Conservation (phyloP, 2,113 vertebrate species). For the Trichomycterus rosablanca region DNA sequence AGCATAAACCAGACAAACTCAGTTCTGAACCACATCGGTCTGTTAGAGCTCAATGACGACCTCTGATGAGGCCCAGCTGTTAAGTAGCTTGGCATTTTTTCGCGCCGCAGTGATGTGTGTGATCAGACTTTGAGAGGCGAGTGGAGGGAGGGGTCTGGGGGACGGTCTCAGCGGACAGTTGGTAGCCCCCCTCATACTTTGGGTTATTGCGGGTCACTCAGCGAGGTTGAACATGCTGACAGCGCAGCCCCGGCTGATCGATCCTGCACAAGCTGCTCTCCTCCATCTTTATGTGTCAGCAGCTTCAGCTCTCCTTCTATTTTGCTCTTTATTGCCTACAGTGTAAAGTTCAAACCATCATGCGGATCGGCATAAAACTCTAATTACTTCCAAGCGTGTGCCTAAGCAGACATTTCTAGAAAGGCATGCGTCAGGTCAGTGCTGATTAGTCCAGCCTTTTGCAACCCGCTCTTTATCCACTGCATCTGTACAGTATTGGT, state of each 20-base stretch:
- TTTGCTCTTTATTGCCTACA: not conserved
- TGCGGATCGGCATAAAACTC: constrained; percentile 10
- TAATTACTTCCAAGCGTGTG: not conserved
- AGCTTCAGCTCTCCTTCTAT: constrained; percentile 16
- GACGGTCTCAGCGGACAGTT: not conserved
- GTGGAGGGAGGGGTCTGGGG: too few relatives aligned
- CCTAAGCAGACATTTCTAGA: constrained; percentile 10
- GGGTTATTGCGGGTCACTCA: constrained; percentile 9
- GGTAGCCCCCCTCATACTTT: not conserved
- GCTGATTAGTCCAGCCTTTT: not conserved
- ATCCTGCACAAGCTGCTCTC: constrained; percentile 11
- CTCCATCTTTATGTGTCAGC: not conserved
- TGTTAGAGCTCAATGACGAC: too few relatives aligned
- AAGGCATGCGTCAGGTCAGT: not conserved
- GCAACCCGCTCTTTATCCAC: too few relatives aligned
- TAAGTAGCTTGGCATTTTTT: too few relatives aligned
- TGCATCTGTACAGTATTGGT: too few relatives aligned
- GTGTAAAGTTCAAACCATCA: not conserved
- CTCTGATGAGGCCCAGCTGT: too few relatives aligned
- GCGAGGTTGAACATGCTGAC: constrained; percentile 23
- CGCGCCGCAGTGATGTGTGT: not conserved
- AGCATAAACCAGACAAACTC: too few relatives aligned
- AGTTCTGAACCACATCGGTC: too few relatives aligned
- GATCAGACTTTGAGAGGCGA: too few relatives aligned
- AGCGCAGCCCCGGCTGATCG: constrained; percentile 25